Evolutionary conservation across 1,140 invertebrate species (phyloP).

Genomic region (Scaptomyza graminum): DNA sequence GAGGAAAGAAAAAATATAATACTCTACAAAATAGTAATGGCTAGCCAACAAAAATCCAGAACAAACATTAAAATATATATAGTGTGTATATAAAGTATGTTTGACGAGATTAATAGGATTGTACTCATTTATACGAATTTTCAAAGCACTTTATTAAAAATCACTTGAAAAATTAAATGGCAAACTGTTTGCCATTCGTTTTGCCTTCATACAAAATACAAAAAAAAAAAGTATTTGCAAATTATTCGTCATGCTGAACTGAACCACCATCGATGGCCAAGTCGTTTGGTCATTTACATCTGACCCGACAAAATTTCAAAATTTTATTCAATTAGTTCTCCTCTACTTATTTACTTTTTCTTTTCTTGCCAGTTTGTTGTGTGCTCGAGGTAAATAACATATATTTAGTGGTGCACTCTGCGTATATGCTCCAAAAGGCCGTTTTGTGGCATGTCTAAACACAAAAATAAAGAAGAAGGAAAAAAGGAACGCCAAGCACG

Average conservation of each 20-base stretch:
- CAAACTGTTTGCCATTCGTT: no score
- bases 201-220: background rate
- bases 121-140: no score
- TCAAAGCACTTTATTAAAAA: no score
- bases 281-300: constrained; percentile 14
- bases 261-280: constrained; percentile 12
- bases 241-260: constrained; percentile 9
- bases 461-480: constrained; percentile 2
- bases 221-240: constrained; percentile 24
- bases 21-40: no score
- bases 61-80: no score
- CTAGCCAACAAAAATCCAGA: no score
- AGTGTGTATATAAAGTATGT: no score
- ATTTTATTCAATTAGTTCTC: constrained; percentile 76
- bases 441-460: constrained; percentile 15
- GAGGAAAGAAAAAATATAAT: no score
- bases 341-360: background rate
- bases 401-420: constrained; percentile 41
- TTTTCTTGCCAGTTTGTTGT: constrained; percentile 10
- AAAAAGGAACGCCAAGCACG: constrained; percentile 14
- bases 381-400: constrained; percentile 18
- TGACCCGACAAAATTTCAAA: constrained; percentile 55
- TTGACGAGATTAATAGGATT: no score
- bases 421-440: constrained; percentile 34
- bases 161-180: no score